phyloP scores from a whole-genome alignment of 92 coral and sea anemone genomes.

The Virgularia gustaviana region DNA sequence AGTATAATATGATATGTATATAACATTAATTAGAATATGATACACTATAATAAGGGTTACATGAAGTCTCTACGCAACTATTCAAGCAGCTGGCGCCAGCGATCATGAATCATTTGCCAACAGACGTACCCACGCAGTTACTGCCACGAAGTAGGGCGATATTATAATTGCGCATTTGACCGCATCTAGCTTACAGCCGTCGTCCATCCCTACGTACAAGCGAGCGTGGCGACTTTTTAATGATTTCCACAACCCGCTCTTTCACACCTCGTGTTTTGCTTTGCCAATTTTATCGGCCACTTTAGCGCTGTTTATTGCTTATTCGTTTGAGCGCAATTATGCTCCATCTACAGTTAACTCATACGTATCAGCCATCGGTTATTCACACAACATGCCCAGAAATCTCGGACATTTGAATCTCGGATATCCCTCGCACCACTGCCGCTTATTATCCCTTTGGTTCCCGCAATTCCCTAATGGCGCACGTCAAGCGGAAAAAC shows the following conservation, averaged over 20 bases:
- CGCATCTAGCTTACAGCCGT: slow-evolving; percentile 28
- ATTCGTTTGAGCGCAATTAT: too few relatives aligned
- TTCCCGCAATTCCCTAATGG: too few relatives aligned
- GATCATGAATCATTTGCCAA: slow-evolving; percentile 42
- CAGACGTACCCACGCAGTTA: slow-evolving; percentile 38
- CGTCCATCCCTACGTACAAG: slow-evolving; percentile 22
- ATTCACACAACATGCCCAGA: too few relatives aligned
- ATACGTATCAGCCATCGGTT: slow-evolving; percentile 8
- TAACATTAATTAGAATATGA: too few relatives aligned
- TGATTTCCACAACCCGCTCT: not conserved
- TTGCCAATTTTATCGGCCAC: not conserved
- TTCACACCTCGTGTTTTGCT: not conserved
- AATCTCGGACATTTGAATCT: too few relatives aligned
- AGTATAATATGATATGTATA: too few relatives aligned
- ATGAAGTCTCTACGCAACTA: too few relatives aligned
- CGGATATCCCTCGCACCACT: too few relatives aligned
- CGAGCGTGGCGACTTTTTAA: slow-evolving; percentile 28
- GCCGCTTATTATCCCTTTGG: too few relatives aligned
- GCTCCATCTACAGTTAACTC: slow-evolving; percentile 17
- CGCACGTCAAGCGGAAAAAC: too few relatives aligned
- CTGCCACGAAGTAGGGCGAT: slow-evolving; percentile 36
- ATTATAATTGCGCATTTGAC: not conserved
- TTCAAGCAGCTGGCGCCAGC: slow-evolving; percentile 54
- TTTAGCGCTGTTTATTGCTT: slow-evolving; percentile 16
- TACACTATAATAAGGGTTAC: too few relatives aligned